phyloP scores from a whole-genome alignment of 2,113 vertebrate species.

The Chloropsis cyanopogon region DNA sequence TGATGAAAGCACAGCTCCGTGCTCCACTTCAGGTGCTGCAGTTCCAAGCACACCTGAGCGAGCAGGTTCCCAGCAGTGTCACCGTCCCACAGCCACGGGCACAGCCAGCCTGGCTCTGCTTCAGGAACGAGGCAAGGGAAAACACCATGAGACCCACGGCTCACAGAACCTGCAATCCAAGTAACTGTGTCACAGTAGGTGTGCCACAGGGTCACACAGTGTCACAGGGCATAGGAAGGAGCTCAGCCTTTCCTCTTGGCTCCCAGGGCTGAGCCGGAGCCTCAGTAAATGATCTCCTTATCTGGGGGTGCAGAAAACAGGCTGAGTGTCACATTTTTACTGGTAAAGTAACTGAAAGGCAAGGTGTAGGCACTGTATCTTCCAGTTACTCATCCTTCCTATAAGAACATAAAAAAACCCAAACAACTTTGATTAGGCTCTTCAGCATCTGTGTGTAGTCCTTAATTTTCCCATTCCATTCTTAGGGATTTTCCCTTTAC shows the following conservation, averaged over 20 bases:
- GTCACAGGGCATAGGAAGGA: rapidly evolving
- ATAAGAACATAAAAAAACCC: neutral
- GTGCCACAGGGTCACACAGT: neutral
- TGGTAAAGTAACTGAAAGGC: neutral
- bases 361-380: neutral
- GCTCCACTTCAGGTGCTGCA: neutral
- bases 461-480: neutral
- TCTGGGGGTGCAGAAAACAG: neutral
- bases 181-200: rapidly evolving
- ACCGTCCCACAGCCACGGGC: neutral
- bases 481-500: neutral
- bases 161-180: neutral
- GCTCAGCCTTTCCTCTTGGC: neutral
- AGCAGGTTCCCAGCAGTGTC: neutral
- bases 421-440: neutral
- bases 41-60: no score
- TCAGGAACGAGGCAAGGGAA: neutral
- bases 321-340: neutral
- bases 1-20: neutral
- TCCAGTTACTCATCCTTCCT: neutral
- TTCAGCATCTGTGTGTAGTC: neutral
- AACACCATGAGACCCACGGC: neutral
- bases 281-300: neutral
- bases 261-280: neutral
- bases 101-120: neutral